A percentile compares a stretch with the other conserved stretches of the same genome.
Evolutionary conservation across 1,140 invertebrate species (phyloP).

Genomic region (Micrasema minimum): DNA sequence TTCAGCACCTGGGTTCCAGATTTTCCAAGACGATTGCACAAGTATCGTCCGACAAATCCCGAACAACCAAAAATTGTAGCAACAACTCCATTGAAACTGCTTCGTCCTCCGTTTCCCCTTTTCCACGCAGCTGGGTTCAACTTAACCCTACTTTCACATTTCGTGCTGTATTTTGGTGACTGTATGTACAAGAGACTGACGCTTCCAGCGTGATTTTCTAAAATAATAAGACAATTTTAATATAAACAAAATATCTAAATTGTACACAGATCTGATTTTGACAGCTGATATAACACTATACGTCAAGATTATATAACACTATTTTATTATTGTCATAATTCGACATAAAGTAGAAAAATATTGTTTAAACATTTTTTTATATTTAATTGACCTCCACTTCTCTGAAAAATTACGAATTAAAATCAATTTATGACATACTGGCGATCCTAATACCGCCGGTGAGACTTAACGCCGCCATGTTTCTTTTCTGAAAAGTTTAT

Average conservation of each 20-base stretch:
- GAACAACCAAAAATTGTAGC: slow-evolving; percentile 96
- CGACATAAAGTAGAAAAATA: too few relatives aligned
- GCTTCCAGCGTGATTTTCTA: slow-evolving; percentile 47
- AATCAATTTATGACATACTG: slow-evolving; percentile 32
- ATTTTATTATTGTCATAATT: background rate
- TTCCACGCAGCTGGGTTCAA: slow-evolving; percentile 75
- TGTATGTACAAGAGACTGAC: slow-evolving; percentile 39
- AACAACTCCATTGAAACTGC: slow-evolving; percentile 95
- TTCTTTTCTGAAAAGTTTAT: slow-evolving; percentile 12
- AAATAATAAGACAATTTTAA: slow-evolving; percentile 9
- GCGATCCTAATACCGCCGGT: slow-evolving; percentile 39
- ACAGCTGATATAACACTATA: slow-evolving; percentile 34
- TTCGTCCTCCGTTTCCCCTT: slow-evolving; percentile 91
- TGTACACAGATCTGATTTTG: slow-evolving; percentile 13
- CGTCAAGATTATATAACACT: slow-evolving; percentile 26
- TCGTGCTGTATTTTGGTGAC: slow-evolving; percentile 54
- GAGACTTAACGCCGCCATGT: slow-evolving; percentile 36
- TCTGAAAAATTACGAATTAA: background rate
- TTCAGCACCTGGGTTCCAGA: slow-evolving; percentile 79
- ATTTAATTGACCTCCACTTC: background rate
- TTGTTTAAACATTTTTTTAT: too few relatives aligned
- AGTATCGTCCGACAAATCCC: slow-evolving; percentile 87
- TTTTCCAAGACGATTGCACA: slow-evolving; percentile 91
- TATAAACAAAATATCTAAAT: slow-evolving; percentile 6
- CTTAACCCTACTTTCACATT: slow-evolving; percentile 58